Conservation (phyloP, 1,140 invertebrate genomes). For the Aphaenogaster floridana region DNA sequence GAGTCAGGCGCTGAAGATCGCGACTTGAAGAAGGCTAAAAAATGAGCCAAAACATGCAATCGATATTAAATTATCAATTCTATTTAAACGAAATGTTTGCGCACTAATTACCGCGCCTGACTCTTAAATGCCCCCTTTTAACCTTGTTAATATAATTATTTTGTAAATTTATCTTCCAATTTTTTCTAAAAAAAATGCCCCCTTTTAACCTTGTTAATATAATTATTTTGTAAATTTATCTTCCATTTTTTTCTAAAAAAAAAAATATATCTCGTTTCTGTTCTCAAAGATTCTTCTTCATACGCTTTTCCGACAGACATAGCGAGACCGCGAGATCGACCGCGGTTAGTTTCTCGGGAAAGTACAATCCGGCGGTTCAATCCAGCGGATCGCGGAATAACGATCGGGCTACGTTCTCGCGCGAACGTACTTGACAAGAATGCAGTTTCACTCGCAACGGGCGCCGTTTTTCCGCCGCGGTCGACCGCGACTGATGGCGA, state of each 20-base stretch:
- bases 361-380: constrained; percentile 61
- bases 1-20: no score
- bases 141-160: neutral
- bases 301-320: neutral
- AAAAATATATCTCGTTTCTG: neutral
- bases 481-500: constrained; percentile 74
- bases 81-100: no score
- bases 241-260: neutral
- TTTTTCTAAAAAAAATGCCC: neutral
- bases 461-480: constrained; percentile 76
- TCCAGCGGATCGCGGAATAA: constrained; percentile 65
- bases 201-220: no score
- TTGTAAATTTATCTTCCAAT: neutral
- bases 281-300: neutral
- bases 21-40: no score
- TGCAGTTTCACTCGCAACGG: constrained; percentile 79
- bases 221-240: neutral
- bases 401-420: constrained; percentile 63
- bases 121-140: no score
- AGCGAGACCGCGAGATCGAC: neutral
- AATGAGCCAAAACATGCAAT: no score
- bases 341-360: constrained; percentile 62
- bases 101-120: no score
- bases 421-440: constrained; percentile 81
- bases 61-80: no score